Base-by-base conservation (phyloP, 1,140 invertebrate genomes). In the Drosophila ercepeae region DNA sequence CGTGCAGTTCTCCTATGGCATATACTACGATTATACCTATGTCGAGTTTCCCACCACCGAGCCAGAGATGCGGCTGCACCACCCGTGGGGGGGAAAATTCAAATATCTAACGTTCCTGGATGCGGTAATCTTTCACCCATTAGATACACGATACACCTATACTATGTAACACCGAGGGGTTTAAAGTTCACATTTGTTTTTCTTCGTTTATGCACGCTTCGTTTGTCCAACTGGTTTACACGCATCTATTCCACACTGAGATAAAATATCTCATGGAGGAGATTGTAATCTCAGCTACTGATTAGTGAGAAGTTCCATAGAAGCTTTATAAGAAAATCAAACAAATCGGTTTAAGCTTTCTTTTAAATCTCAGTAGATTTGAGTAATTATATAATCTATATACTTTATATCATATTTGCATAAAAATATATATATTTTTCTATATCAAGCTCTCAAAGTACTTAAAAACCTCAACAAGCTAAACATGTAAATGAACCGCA, bases 91-190 rank as follows among this genome's bases (percentile, higher is more conserved):
- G 54, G 95, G 95, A 71, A 97, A 97, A 92, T 95, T 97, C 60
- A 97, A 97, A 92, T 98, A 95, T 92, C 93, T 98, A 54, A 97
- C 97, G 18, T 96, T 96, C 83, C 94, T 96, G 93, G 93, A 97
- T 93, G 95, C 94, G 92, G 96, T 98, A 94, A 94, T 64, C 42
- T 39, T 44, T 18, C 42, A 16, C n/a, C 8, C 29, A 59, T 50
- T 50, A 59, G 32, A 27, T 27, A 18, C 42, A 61, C 55, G 55
- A 50, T 29, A 13, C 36, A 16, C 7, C 29, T 19, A 4, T 7
- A 14, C 4, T 11, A 8, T 6, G 14, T 9, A 16, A 29, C 27
- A 29, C 27, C 11, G 14, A 11, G 14, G 21, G 39, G 51, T 27
- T 32, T 58, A 74, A 74, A 74, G 59, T 65, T 65, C 48, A 48